A percentile compares a stretch with the other conserved stretches of the same genome.
phyloP scores from a whole-genome alignment of 2,113 vertebrate genomes.

The Patagioenas fasciata region DNA sequence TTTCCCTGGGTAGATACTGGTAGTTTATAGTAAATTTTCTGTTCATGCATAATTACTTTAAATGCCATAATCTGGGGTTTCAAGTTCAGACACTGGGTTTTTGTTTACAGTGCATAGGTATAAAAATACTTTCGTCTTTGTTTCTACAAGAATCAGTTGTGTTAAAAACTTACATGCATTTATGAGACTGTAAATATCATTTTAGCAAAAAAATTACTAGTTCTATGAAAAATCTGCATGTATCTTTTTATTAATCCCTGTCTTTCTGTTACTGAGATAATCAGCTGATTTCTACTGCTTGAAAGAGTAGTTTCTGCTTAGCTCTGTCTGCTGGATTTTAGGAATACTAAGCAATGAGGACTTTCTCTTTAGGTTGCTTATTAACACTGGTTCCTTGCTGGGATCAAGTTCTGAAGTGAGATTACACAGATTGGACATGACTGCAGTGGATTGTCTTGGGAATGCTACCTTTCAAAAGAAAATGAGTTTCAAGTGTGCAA shows the following conservation, averaged over 20 bases:
- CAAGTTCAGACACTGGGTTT: neutral
- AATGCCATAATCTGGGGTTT: neutral
- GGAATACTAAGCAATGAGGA: neutral
- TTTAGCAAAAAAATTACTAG: neutral
- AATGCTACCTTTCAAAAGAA: conserved; percentile 17
- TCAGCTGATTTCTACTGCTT: neutral
- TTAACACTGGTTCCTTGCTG: neutral
- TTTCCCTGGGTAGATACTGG: neutral
- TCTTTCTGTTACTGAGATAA: neutral
- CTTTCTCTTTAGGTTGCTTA: neutral
- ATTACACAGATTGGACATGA: neutral
- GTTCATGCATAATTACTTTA: neutral
- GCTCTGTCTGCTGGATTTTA: neutral
- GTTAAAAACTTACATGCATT: neutral
- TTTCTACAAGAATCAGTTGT: neutral
- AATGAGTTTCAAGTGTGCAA: neutral
- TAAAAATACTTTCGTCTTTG: neutral
- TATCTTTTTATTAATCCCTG: neutral
- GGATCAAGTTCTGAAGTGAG: neutral
- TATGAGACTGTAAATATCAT: neutral
- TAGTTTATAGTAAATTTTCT: neutral
- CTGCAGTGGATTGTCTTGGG: neutral
- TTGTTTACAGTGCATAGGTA: neutral
- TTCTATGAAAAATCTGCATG: neutral
- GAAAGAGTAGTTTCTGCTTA: neutral